phyloP scores from a whole-genome alignment of 2,113 vertebrate genomes.

The Macaca mulatta region DNA sequence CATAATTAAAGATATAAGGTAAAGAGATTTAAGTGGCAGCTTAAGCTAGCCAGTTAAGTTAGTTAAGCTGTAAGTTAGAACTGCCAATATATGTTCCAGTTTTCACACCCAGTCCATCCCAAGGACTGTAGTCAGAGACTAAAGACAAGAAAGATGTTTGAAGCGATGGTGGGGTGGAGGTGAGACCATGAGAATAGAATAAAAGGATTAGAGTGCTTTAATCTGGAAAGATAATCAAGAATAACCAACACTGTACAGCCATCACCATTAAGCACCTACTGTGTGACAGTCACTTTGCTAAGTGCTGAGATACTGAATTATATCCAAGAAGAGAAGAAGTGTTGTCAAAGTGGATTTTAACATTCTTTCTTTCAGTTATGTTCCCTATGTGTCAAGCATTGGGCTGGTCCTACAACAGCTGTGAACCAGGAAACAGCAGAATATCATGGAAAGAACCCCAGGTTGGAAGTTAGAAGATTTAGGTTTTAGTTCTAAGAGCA shows the following conservation, averaged over 20 bases:
- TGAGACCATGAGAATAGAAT: background rate
- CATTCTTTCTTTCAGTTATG: background rate
- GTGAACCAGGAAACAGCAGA: conserved; percentile 3
- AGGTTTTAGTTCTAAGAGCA: conserved; percentile 23
- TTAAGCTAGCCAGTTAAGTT: background rate
- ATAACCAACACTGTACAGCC: background rate
- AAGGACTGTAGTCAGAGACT: background rate
- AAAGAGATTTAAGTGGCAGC: background rate
- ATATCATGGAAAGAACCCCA: background rate
- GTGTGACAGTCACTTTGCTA: background rate
- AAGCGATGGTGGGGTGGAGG: background rate
- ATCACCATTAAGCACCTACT: conserved; percentile 4
- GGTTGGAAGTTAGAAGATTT: conserved; percentile 22
- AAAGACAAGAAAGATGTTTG: background rate
- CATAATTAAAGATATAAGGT: conserved; percentile 14
- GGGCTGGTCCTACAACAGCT: background rate
- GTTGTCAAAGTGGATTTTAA: background rate
- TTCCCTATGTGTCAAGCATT: background rate
- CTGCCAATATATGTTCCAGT: background rate
- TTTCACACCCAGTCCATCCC: background rate
- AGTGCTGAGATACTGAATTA: background rate
- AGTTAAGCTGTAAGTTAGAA: background rate
- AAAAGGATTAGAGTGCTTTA: conserved; percentile 21
- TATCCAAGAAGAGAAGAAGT: conserved; percentile 25
- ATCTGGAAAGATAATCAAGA: conserved; percentile 2